These are phyloP conservation scores for Lepetodrilus schrolli DNA, from an alignment of 2,888 invertebrate species.

Conservation along the genomic window DNA sequence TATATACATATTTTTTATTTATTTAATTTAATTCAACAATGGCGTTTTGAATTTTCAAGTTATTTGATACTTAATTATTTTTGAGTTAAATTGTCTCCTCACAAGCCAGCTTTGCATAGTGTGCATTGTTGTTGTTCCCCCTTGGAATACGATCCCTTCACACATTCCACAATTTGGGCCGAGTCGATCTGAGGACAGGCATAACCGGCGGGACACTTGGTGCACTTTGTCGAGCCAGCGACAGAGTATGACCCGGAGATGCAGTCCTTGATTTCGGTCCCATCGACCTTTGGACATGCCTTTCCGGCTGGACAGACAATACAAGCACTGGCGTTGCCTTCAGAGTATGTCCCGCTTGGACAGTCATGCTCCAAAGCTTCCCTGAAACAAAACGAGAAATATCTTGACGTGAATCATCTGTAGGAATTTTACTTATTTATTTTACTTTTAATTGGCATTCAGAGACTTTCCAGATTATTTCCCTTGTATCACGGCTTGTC, in stretches of 20 bases:
- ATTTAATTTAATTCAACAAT: too few species aligned
- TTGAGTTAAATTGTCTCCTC: too few species aligned
- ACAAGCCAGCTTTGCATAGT: slow-evolving; percentile 60
- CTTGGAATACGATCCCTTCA: slow-evolving; percentile 56
- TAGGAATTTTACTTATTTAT: not conserved
- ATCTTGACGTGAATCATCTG: not conserved
- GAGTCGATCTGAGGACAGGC: slow-evolving; percentile 57
- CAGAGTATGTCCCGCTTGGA: slow-evolving; percentile 62
- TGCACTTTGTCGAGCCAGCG: slow-evolving; percentile 56
- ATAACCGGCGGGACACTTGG: slow-evolving; percentile 57
- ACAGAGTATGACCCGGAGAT: slow-evolving; percentile 62
- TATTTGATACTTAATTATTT: too few species aligned
- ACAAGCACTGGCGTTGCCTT: slow-evolving; percentile 56
- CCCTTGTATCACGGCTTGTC: too few species aligned
- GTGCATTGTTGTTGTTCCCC: slow-evolving; percentile 56
- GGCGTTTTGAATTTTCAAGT: too few species aligned
- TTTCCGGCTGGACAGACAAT: slow-evolving; percentile 66
- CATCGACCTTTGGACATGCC: slow-evolving; percentile 66
- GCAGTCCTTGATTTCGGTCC: slow-evolving; percentile 62
- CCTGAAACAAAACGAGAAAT: slow-evolving; percentile 35
- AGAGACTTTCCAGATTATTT: too few species aligned
- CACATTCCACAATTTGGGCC: slow-evolving; percentile 46
- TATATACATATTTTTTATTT: too few species aligned
- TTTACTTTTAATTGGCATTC: not conserved
- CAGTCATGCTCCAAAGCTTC: slow-evolving; percentile 49